These are phyloP conservation scores for Tineola bisselliella DNA, from an alignment of 2,888 invertebrate genomes.

Conservation along the genomic window DNA sequence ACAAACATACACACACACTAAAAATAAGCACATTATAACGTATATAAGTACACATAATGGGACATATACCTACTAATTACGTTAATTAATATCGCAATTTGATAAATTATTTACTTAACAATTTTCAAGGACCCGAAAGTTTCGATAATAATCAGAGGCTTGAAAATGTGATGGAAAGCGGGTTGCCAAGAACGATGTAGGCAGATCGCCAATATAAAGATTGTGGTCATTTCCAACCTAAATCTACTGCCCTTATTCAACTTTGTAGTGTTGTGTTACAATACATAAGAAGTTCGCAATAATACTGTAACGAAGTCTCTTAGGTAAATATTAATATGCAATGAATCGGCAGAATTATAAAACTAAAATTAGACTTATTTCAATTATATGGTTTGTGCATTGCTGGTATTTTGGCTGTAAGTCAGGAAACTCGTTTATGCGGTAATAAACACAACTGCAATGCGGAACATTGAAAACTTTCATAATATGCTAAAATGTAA, in stretches of 20 bases:
- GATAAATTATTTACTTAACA: not conserved
- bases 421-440: conserved; percentile 5
- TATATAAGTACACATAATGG: too few species aligned
- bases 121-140: not conserved
- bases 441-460: conserved; percentile 14
- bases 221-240: conserved; percentile 4
- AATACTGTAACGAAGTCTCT: too few species aligned
- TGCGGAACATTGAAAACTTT: conserved; percentile 14
- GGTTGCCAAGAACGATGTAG: not conserved
- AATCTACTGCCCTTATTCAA: not conserved
- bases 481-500: not conserved
- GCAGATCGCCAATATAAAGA: conserved; percentile 3
- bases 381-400: conserved; percentile 8
- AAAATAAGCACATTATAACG: too few species aligned
- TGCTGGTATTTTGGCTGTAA: conserved; percentile 5
- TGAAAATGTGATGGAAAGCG: not conserved
- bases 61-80: conserved; percentile 17
- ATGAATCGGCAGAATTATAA: not conserved
- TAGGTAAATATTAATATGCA: too few species aligned
- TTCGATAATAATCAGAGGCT: conserved; percentile 3
- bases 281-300: not conserved
- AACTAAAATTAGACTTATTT: conserved; percentile 8
- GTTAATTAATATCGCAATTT: not conserved
- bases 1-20: conserved; percentile 21
- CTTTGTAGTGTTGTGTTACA: too few species aligned